Base-by-base conservation (phyloP, 1,140 invertebrate genomes). In the Gonioctena quinquepunctata region DNA sequence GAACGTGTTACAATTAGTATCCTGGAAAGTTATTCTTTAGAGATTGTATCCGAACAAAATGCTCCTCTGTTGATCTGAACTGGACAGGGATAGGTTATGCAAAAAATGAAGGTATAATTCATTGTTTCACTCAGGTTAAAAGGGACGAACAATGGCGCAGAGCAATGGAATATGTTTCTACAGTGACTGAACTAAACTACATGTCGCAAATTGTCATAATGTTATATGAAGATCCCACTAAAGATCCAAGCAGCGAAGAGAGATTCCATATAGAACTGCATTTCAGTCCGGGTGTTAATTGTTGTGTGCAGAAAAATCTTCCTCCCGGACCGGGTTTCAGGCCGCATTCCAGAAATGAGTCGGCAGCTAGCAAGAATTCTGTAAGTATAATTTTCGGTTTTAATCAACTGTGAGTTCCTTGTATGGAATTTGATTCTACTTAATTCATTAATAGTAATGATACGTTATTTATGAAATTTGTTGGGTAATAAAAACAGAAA, bases 171-270 rank as follows among this genome's bases (percentile, higher is more conserved):
- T 99, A 99, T 81, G 92, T 99, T 1, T 95, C 93, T 56, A 95
- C 96, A 87, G 96, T 99, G 1, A 95, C 96, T 0, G 98, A 99
- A 84, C 88, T 99, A 1, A 99, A 99, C 85, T 99, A 99, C 83
- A 96, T 99, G 94, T 98, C 97, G 0, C 98, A 99, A 85, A 95
- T 99, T 60, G 96, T 99, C 0, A 95, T 99, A 3, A 99, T 99
- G 96, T 85, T 99, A n/a, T 99, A 99, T 82, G 97, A 99, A 86
- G 97, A 99, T 86, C 96, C 96, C 3, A 98, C 95, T 0, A 98
- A 99, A 83, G 95, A 96, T 84, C 93, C 93, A 0, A 89, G 87
- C 42, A 95, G 93, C 11, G 94, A 96, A 79, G 93, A 95, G 84
- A 88, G 94, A 71, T 99, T 98, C 82, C 97, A 99, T 81, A 94